Percentiles rank a stretch among this genome's conserved stretches.
Conservation (phyloP, 1,140 invertebrate genomes). For the Brevipalpus yothersi region DNA sequence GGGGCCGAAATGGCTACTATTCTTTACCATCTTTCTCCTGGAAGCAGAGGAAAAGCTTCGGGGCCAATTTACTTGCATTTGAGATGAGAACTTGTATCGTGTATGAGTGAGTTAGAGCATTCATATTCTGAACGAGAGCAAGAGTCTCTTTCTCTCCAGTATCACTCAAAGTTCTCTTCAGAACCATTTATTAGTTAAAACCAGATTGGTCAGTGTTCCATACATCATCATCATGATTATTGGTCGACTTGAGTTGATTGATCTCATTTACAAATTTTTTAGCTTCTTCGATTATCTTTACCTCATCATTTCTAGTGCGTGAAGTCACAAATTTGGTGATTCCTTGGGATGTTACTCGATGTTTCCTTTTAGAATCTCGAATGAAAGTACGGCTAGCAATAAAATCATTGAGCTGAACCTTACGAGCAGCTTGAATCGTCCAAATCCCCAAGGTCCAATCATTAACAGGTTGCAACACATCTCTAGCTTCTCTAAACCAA, state of each 20-base stretch:
- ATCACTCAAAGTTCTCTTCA: neutral
- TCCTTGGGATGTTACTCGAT: neutral
- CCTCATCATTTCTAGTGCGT: neutral
- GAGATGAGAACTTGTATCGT: neutral
- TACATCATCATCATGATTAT: neutral
- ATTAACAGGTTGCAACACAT: neutral
- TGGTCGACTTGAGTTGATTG: neutral
- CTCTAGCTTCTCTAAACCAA: neutral
- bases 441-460: neutral
- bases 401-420: neutral
- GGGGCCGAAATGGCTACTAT: no score
- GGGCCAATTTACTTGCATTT: neutral
- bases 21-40: neutral
- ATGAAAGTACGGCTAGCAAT: no score
- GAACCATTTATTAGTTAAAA: neutral
- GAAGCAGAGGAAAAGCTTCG: neutral
- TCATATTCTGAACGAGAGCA: neutral
- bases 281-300: neutral
- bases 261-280: neutral
- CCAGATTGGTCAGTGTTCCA: neutral
- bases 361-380: neutral
- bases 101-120: neutral
- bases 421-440: neutral
- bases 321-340: neutral
- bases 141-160: neutral